These are phyloP conservation scores for Megalopta genalis DNA, from an alignment of 1,140 invertebrate species.

Conservation along the genomic window DNA sequence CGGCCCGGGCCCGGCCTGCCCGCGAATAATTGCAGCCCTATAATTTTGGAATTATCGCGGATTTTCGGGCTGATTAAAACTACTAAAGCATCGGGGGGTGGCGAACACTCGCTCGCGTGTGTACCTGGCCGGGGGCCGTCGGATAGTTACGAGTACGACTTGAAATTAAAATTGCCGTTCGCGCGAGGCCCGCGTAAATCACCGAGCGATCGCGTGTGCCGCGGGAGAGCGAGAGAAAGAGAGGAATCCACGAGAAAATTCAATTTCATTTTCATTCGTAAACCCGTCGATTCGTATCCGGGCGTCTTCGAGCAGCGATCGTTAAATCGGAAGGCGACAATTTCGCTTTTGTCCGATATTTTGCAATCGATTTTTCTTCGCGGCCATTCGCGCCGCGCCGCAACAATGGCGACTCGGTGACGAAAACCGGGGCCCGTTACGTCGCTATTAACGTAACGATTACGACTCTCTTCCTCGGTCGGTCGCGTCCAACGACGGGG, in stretches of 20 bases:
- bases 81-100: constrained; percentile 21
- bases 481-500: neutral
- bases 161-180: constrained; percentile 17
- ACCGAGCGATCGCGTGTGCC: neutral
- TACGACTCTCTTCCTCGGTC: constrained; percentile 33
- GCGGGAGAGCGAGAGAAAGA: no score
- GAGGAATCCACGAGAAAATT: neutral
- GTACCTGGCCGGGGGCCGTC: no score
- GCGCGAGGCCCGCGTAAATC: neutral
- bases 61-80: constrained; percentile 24
- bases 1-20: neutral
- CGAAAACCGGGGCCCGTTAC: constrained; percentile 35
- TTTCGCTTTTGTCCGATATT: neutral
- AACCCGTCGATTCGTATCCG: neutral
- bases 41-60: constrained; percentile 29
- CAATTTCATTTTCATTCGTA: neutral
- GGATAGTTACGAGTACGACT: neutral
- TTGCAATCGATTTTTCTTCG: neutral
- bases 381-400: neutral
- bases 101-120: neutral
- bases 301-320: neutral
- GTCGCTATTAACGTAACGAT: constrained; percentile 44
- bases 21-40: constrained; percentile 26
- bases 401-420: constrained; percentile 20
- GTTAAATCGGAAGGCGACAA: neutral